phyloP scores from a whole-genome alignment of 2,113 vertebrate genomes.

The Cercopithecus mona region DNA sequence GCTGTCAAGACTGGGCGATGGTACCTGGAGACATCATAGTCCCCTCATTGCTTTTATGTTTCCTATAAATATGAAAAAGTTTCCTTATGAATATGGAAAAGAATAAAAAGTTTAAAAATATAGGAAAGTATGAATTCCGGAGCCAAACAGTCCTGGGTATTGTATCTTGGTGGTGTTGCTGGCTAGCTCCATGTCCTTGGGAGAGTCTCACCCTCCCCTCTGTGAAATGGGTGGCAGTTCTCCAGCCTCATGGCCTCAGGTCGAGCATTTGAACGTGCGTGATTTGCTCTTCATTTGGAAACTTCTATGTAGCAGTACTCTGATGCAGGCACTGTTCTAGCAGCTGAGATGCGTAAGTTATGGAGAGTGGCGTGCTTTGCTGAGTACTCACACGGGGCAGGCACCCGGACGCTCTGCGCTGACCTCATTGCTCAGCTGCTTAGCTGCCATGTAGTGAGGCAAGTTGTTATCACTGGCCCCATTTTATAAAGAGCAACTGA shows the following conservation, averaged over 20 bases:
- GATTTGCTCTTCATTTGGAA: too few relatives aligned
- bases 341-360: neutral
- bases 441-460: neutral
- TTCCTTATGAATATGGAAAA: neutral
- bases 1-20: neutral
- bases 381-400: fast-evolving
- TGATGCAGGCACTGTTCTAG: neutral
- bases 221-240: neutral
- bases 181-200: neutral
- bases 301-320: fast-evolving
- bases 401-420: fast-evolving
- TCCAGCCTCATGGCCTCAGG: neutral
- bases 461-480: too few relatives aligned
- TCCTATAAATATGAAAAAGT: neutral
- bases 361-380: too few relatives aligned
- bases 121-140: neutral
- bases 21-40: neutral
- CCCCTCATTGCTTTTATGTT: neutral
- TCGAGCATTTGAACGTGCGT: fast-evolving
- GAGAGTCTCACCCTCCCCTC: neutral
- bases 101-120: too few relatives aligned
- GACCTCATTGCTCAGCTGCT: neutral
- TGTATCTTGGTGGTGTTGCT: too few relatives aligned
- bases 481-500: neutral
- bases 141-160: neutral